Evolutionary conservation across 1,140 invertebrate species (phyloP), one percentile per base, ranked within the genome.

Genomic region (Bombus balteatus): DNA sequence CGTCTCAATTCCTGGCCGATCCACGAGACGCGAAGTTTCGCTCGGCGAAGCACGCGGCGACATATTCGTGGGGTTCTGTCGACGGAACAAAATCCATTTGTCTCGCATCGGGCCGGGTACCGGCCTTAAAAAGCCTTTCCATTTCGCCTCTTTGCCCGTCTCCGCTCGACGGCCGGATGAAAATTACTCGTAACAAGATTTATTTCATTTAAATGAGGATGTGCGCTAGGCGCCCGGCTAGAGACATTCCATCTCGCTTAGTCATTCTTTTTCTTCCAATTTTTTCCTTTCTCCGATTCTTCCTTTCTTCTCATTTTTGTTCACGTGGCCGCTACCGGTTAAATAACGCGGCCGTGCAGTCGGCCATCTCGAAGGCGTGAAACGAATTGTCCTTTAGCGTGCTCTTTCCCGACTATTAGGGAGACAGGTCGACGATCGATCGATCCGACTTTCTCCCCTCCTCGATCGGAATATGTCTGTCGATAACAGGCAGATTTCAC

Each of bases 121-220:
- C 72, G 76, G 87, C 89, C 59, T 90, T 92, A 90, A 91, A 92
- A 91, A 87, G 83, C 85, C 89, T 88, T 91, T 90, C 85, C 81
- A 85, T 87, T 78, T 83, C 89, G 74, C 78, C 90, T 89, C 85
- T 90, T 91, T 92, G 81, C 75, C 75, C 76, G 71, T 86, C 91
- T 90, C 83, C 65, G 71, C 71, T 80, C 76, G 86, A 80, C 86
- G 75, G 72, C 82, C 88, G 85, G 85, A 89, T 91, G 90, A 93
- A 93, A 93, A 93, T 93, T 93, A 93, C 91, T 92, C 89, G 92
- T 92, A 93, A 93, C 93, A 93, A 93, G 93, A 93, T 93, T 93
- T 93, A 93, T 93, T 92, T 93, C 93, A 93, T 93, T 93, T 93
- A 93, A 93, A 93, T 93, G 92, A 93, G 92, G 92, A 93, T 93